A percentile compares a stretch with the other conserved stretches of the same genome.
Conservation (phyloP, 2,797 vertebrate species). For the Falco concolor region DNA sequence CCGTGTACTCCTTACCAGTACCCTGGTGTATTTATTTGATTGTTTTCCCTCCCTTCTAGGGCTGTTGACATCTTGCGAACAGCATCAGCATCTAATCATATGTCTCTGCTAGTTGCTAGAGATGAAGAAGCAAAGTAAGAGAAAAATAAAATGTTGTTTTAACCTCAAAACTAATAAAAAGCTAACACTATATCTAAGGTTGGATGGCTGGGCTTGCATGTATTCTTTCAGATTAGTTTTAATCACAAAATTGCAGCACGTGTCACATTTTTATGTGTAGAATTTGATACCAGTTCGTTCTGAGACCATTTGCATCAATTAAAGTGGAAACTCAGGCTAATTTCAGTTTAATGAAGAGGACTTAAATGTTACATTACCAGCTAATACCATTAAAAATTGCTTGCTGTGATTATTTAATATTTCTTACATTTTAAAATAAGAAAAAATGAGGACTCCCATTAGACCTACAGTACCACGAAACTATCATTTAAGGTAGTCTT, state of each 20-base stretch:
- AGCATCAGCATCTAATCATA: conserved; percentile 83
- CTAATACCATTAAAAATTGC: neutral
- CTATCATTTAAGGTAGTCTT: neutral
- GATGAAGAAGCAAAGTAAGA: conserved; percentile 84
- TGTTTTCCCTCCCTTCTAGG: conserved; percentile 55
- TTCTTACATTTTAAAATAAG: neutral
- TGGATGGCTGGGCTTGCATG: neutral
- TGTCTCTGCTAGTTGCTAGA: conserved; percentile 81
- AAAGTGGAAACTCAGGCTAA: neutral
- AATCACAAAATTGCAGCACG: neutral
- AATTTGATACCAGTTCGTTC: neutral
- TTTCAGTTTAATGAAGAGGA: neutral
- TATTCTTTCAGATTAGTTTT: neutral
- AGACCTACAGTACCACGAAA: neutral
- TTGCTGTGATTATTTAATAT: neutral
- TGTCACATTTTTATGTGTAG: neutral
- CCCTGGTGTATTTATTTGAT: neutral
- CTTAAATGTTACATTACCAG: neutral
- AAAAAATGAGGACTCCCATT: neutral
- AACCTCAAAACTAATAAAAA: neutral
- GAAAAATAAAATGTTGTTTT: neutral
- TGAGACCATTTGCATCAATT: neutral
- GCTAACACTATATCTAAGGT: neutral
- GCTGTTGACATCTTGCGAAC: conserved; percentile 84
- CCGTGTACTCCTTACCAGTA: neutral